A percentile compares a stretch with the other conserved stretches of the same genome.
phyloP scores from a whole-genome alignment of 2,888 invertebrate genomes.

The Callyntrura sp. region DNA sequence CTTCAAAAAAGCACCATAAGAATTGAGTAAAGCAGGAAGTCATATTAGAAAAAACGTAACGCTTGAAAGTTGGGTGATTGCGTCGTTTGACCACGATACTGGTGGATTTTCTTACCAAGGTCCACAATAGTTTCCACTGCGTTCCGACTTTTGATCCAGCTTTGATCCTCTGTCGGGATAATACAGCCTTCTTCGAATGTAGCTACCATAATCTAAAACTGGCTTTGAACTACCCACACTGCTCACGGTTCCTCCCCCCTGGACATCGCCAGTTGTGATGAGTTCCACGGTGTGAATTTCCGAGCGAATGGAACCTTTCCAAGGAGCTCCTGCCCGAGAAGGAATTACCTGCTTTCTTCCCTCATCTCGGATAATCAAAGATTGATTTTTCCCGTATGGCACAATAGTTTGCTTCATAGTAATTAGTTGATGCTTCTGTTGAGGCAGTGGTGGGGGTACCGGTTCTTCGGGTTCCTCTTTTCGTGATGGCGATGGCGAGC shows the following conservation, averaged over 20 bases:
- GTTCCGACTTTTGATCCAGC: conserved; percentile 84
- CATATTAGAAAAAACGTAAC: background rate
- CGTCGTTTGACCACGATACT: too few species aligned
- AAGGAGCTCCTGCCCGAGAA: conserved; percentile 40
- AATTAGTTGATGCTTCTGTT: conserved; percentile 59
- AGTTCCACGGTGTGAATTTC: conserved; percentile 82
- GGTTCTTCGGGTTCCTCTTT: conserved; percentile 32
- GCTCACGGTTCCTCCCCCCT: background rate
- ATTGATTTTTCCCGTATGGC: conserved; percentile 70
- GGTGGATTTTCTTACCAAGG: conserved; percentile 92
- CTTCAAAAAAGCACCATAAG: conserved; percentile 58
- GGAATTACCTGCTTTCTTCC: conserved; percentile 29
- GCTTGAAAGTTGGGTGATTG: background rate
- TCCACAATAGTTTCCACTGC: conserved; percentile 88
- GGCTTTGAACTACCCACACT: conserved; percentile 70
- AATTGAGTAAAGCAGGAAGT: background rate
- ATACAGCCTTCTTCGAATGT: conserved; percentile 84
- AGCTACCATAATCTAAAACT: conserved; percentile 80
- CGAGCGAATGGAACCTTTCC: conserved; percentile 82
- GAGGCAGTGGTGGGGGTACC: background rate
- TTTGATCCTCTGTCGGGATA: conserved; percentile 84
- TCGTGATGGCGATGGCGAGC: conserved; percentile 63
- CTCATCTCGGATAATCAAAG: conserved; percentile 54
- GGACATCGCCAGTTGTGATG: conserved; percentile 78
- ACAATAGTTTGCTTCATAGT: conserved; percentile 67